Evolutionary conservation across 2,888 invertebrate genomes (phyloP).

Genomic region (Harpalus rufipes): DNA sequence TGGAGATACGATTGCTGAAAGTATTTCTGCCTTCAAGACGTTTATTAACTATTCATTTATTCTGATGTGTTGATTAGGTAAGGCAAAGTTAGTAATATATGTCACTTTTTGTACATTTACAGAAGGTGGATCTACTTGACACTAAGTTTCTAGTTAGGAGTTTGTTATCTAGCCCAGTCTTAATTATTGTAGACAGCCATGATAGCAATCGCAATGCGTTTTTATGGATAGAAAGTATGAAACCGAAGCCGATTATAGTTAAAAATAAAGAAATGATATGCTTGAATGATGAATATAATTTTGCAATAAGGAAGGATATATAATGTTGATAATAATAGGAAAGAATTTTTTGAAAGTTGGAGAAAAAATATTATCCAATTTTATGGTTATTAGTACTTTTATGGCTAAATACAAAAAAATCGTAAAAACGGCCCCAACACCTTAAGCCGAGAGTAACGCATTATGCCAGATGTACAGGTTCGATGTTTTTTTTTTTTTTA

Average conservation of each 20-base stretch:
- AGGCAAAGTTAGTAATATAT: background rate
- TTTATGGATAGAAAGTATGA: conserved; percentile 3
- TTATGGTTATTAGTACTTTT: background rate
- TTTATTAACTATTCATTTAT: conserved; percentile 23
- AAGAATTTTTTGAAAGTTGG: conserved; percentile 6
- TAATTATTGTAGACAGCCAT: background rate
- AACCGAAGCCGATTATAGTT: background rate
- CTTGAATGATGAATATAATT: conserved; percentile 10
- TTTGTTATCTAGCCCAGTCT: background rate
- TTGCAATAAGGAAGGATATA: conserved; percentile 2
- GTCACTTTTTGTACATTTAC: conserved; percentile 12
- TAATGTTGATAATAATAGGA: conserved; percentile 3
- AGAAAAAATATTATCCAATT: conserved; percentile 8
- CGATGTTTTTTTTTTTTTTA: too few relatives aligned
- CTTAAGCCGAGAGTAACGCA: too few relatives aligned
- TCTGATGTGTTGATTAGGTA: conserved; percentile 18
- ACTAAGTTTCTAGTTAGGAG: background rate
- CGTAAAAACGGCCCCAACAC: background rate
- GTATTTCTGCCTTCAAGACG: conserved; percentile 31
- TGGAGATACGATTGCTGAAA: conserved; percentile 46
- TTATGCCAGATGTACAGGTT: too few relatives aligned
- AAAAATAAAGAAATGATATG: conserved; percentile 2
- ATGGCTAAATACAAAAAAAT: background rate
- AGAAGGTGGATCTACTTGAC: conserved; percentile 23
- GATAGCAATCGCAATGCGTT: background rate